Percentiles rank a stretch among this genome's conserved stretches.
Conservation (phyloP, 2,888 invertebrate genomes). For the Andricus quercusramuli region DNA sequence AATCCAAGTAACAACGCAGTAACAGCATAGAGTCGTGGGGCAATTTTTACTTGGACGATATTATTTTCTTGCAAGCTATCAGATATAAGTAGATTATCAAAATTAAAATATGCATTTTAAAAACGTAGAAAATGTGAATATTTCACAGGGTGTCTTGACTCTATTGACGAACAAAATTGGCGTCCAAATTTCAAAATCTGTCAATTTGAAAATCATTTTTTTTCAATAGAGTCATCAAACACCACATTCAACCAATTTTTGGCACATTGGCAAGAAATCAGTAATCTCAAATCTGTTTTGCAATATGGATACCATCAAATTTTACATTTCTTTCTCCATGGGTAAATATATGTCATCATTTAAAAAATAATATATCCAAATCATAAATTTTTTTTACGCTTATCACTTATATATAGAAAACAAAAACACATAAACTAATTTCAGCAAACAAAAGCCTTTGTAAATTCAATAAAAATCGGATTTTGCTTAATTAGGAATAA, state of each 20-base stretch:
- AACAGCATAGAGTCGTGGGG: constrained; percentile 2
- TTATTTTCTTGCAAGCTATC: not conserved
- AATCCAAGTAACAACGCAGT: constrained; percentile 31
- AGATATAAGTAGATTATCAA: constrained; percentile 31
- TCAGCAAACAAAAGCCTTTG: not conserved
- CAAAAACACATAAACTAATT: not conserved
- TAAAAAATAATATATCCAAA: not conserved
- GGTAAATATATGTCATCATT: not conserved
- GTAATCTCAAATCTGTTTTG: constrained; percentile 1
- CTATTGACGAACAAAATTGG: not conserved
- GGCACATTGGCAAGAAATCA: constrained; percentile 31
- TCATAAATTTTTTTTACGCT: not conserved
- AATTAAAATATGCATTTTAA: constrained; percentile 36
- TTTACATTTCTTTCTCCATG: not conserved
- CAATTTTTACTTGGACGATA: constrained; percentile 30
- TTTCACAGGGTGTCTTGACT: not conserved
- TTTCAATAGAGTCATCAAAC: not conserved
- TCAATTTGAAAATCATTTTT: too few species aligned
- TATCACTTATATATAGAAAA: not conserved
- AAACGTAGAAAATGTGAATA: constrained; percentile 34
- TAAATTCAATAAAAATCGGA: not conserved
- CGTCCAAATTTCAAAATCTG: too few species aligned
- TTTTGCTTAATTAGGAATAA: too few species aligned
- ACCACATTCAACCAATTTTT: constrained; percentile 19
- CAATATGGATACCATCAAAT: constrained; percentile 2